Conservation (phyloP, 2,888 invertebrate species). For the Baronia brevicornis region DNA sequence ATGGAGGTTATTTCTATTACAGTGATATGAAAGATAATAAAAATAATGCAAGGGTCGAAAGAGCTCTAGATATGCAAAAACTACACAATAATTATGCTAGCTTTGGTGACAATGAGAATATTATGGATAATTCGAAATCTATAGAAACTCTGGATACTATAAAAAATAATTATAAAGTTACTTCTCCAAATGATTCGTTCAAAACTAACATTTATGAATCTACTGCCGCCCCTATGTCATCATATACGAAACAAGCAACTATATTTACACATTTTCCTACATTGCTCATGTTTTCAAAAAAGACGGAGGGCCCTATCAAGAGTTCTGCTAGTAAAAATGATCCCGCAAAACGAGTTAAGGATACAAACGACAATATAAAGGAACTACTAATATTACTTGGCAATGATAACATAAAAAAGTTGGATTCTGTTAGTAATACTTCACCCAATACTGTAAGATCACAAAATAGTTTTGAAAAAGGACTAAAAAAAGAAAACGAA, state of each 20-base stretch:
- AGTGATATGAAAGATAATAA: constrained; percentile 30
- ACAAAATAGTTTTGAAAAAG: too few relatives aligned
- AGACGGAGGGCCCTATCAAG: too few relatives aligned
- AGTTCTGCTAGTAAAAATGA: too few relatives aligned
- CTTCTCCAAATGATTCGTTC: too few relatives aligned
- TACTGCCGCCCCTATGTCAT: too few relatives aligned
- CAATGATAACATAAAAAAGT: constrained; percentile 1
- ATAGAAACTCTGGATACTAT: background rate
- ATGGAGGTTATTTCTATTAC: constrained; percentile 35
- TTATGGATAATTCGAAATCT: background rate
- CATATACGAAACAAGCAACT: too few relatives aligned
- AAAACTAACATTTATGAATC: too few relatives aligned
- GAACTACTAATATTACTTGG: constrained; percentile 29
- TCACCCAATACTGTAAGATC: constrained; percentile 1
- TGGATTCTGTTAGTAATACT: too few relatives aligned
- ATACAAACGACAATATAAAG: constrained; percentile 26
- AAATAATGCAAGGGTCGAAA: constrained; percentile 14
- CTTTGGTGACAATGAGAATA: background rate
- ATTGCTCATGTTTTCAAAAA: too few relatives aligned
- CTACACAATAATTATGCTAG: too few relatives aligned
- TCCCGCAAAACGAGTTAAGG: constrained; percentile 12
- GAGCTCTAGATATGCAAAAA: too few relatives aligned
- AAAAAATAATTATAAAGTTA: background rate
- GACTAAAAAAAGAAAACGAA: constrained; percentile 3
- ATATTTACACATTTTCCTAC: too few relatives aligned